Evolutionary conservation across 2,888 invertebrate species (phyloP).

Genomic region (Papilio elwesi): DNA sequence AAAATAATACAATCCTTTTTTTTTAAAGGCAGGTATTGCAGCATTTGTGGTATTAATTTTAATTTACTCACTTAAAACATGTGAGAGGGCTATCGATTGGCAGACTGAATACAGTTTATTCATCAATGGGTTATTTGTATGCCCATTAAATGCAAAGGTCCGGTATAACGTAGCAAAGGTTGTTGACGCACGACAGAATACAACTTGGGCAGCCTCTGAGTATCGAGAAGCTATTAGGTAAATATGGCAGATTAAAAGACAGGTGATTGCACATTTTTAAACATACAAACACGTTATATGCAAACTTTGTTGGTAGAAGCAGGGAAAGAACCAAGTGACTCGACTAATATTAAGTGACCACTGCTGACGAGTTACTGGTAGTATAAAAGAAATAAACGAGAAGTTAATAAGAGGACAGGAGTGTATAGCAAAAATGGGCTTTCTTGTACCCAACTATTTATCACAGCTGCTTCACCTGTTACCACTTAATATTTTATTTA

Average conservation of each 20-base stretch:
- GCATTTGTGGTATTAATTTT: slow-evolving; percentile 50
- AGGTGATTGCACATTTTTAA: background rate
- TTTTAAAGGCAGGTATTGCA: slow-evolving; percentile 5
- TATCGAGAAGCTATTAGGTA: slow-evolving; percentile 91
- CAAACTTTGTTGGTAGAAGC: too few relatives aligned
- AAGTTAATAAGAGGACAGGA: too few relatives aligned
- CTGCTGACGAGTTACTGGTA: too few relatives aligned
- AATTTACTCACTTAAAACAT: slow-evolving; percentile 71
- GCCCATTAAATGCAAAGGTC: slow-evolving; percentile 97
- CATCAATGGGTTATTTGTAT: slow-evolving; percentile 91
- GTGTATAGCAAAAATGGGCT: too few relatives aligned
- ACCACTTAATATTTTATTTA: too few relatives aligned
- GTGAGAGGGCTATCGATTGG: slow-evolving; percentile 91
- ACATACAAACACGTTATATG: background rate
- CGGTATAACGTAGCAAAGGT: slow-evolving; percentile 96
- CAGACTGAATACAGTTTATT: slow-evolving; percentile 91
- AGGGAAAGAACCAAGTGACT: too few relatives aligned
- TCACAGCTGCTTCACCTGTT: too few relatives aligned
- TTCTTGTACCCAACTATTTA: too few relatives aligned
- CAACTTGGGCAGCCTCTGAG: slow-evolving; percentile 88
- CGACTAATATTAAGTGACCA: too few relatives aligned
- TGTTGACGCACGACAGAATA: slow-evolving; percentile 89
- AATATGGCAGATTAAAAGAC: slow-evolving; percentile 7
- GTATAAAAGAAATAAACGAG: too few relatives aligned
- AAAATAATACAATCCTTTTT: background rate